phyloP scores from a whole-genome alignment of 2,113 vertebrate species.

The Erpornis zantholeuca region DNA sequence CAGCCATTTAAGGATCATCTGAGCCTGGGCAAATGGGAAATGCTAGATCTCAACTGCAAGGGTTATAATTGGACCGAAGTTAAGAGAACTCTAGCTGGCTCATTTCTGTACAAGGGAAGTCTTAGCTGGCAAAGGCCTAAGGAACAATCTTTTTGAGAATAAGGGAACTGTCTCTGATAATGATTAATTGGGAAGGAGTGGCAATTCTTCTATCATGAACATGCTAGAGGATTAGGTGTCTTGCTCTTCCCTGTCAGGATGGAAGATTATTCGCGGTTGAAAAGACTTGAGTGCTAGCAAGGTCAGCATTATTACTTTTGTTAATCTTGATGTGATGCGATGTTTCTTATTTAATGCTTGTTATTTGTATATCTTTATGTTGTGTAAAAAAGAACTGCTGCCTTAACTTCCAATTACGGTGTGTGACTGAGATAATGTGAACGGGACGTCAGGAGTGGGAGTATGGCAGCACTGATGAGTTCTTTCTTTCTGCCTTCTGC shows the following conservation, averaged over 20 bases:
- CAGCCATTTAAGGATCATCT: neutral
- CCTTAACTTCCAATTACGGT: constrained; percentile 11
- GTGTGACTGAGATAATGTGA: constrained; percentile 36
- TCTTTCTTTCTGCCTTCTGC: constrained; percentile 21
- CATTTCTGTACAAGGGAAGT: neutral
- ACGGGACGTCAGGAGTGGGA: neutral
- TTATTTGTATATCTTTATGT: constrained; percentile 57
- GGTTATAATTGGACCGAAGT: neutral
- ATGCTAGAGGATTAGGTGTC: constrained; percentile 37
- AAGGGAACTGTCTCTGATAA: neutral
- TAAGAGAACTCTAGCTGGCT: neutral
- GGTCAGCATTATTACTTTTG: constrained; percentile 67
- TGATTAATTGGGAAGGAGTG: constrained; percentile 60
- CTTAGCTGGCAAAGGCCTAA: neutral
- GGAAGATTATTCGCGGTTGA: constrained; percentile 63
- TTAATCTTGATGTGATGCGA: constrained; percentile 42
- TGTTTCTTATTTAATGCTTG: constrained; percentile 70
- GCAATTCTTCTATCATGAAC: constrained; percentile 22
- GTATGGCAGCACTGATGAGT: constrained; percentile 25
- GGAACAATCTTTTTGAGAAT: neutral
- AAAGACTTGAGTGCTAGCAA: constrained; percentile 55
- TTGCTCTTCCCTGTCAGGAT: constrained; percentile 25
- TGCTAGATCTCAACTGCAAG: neutral
- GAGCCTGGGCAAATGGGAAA: neutral
- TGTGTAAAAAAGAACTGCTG: neutral